A percentile compares a stretch with the other conserved stretches of the same genome.
These are phyloP conservation scores for Celastrina argiolus DNA, from an alignment of 2,888 invertebrate genomes.

Conservation along the genomic window DNA sequence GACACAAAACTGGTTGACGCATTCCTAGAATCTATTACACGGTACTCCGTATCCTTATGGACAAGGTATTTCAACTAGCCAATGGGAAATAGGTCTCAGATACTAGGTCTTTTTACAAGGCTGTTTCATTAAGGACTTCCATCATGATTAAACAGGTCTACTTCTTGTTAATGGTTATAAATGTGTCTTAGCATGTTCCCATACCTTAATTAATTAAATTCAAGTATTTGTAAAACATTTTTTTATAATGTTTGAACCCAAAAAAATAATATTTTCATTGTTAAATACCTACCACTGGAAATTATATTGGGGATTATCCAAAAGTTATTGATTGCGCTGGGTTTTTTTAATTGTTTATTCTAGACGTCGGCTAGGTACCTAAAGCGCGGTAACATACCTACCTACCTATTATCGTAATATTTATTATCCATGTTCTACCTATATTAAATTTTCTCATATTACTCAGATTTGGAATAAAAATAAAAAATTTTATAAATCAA, in stretches of 20 bases:
- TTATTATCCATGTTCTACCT: too few species aligned
- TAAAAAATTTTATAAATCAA: too few species aligned
- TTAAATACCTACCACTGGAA: neutral
- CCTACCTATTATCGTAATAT: too few species aligned
- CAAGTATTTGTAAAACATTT: neutral
- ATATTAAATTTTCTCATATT: too few species aligned
- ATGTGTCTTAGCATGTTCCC: too few species aligned
- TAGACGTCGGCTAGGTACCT: too few species aligned
- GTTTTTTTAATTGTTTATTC: neutral
- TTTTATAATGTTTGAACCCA: neutral
- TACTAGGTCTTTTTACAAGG: neutral
- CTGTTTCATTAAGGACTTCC: neutral
- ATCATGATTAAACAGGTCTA: neutral
- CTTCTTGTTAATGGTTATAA: neutral
- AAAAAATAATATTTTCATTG: too few species aligned
- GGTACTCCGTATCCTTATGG: conserved; percentile 18
- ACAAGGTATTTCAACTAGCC: neutral
- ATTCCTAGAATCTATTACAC: conserved; percentile 27
- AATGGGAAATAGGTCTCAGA: conserved; percentile 4
- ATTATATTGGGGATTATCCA: neutral
- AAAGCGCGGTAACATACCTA: too few species aligned
- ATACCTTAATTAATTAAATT: neutral
- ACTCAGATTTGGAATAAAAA: too few species aligned
- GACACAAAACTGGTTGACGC: conserved; percentile 16
- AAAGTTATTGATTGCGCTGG: neutral